These are phyloP conservation scores for Anorthoa munda DNA, from an alignment of 2,888 invertebrate species.

Conservation along the genomic window DNA sequence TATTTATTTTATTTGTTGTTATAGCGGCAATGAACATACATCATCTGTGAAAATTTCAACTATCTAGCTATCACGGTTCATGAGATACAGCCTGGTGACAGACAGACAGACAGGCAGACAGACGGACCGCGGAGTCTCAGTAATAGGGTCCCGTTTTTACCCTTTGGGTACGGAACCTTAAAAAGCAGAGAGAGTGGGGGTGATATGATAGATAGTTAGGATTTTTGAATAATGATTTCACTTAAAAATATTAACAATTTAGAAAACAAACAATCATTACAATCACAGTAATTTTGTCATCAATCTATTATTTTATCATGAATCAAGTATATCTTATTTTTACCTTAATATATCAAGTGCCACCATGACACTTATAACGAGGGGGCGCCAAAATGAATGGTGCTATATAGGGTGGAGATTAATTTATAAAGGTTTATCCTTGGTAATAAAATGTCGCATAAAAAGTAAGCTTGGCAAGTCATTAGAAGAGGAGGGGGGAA, in stretches of 20 bases:
- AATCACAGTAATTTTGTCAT: not conserved
- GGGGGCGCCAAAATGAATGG: slow-evolving; percentile 32
- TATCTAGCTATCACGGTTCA: too few relatives aligned
- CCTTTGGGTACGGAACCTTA: too few relatives aligned
- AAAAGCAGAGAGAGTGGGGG: too few relatives aligned
- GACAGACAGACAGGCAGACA: too few relatives aligned
- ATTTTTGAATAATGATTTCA: not conserved
- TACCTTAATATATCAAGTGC: slow-evolving; percentile 24
- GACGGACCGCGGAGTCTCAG: too few relatives aligned
- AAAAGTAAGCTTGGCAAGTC: slow-evolving; percentile 46
- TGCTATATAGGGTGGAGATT: slow-evolving; percentile 32
- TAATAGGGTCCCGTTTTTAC: too few relatives aligned
- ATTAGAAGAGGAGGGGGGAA: slow-evolving; percentile 33
- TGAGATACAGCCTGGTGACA: too few relatives aligned
- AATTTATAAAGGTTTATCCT: slow-evolving; percentile 53
- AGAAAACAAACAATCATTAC: not conserved
- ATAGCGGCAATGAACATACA: too few relatives aligned
- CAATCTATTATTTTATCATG: slow-evolving; percentile 6
- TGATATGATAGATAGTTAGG: too few relatives aligned
- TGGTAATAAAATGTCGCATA: slow-evolving; percentile 52
- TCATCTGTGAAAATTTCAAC: too few relatives aligned
- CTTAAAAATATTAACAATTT: not conserved
- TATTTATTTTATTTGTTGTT: too few relatives aligned
- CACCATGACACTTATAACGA: slow-evolving; percentile 29
- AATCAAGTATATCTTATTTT: slow-evolving; percentile 18